A percentile compares a stretch with the other conserved stretches of the same genome.
Evolutionary conservation across 64 coral and sea anemone species (phyloP).

Genomic region (Exaiptasia diaphana): DNA sequence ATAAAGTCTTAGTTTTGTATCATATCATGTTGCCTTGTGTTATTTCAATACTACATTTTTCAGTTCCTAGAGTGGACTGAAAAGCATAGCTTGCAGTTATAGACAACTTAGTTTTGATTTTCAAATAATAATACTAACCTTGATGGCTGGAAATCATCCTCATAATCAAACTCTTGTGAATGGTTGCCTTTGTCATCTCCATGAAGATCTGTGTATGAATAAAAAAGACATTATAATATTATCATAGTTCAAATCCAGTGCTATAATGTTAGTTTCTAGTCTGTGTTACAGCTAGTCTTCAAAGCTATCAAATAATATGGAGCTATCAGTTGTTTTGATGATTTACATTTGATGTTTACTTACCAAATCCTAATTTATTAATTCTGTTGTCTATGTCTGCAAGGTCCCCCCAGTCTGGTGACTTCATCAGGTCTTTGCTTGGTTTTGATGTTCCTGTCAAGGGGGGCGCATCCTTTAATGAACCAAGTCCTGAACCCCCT

Average conservation of each 20-base stretch:
- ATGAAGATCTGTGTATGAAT: constrained; percentile 33
- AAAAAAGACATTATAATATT: background rate
- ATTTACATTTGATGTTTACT: background rate
- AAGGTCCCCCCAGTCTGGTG: constrained; percentile 74
- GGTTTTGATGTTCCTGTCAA: constrained; percentile 48
- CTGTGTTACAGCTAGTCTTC: too few species aligned
- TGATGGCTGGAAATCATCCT: constrained; percentile 83
- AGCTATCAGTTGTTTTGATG: too few species aligned
- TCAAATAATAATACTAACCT: constrained; percentile 22
- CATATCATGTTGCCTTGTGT: too few species aligned
- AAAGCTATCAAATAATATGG: too few species aligned
- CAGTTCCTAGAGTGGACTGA: background rate
- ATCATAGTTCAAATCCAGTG: too few species aligned
- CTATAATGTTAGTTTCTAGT: too few species aligned
- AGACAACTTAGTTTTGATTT: background rate
- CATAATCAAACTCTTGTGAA: constrained; percentile 71
- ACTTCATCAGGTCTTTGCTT: constrained; percentile 50
- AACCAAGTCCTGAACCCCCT: constrained; percentile 56
- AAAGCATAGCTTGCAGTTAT: background rate
- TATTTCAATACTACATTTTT: background rate
- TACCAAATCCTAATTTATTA: constrained; percentile 79
- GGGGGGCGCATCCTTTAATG: constrained; percentile 68
- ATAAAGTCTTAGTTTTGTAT: too few species aligned
- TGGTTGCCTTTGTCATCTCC: constrained; percentile 57
- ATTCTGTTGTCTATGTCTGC: constrained; percentile 88